A percentile compares a stretch with the other conserved stretches of the same genome.
These are phyloP conservation scores for Ametastegia equiseti DNA, from an alignment of 2,888 invertebrate species.

Conservation along the genomic window DNA sequence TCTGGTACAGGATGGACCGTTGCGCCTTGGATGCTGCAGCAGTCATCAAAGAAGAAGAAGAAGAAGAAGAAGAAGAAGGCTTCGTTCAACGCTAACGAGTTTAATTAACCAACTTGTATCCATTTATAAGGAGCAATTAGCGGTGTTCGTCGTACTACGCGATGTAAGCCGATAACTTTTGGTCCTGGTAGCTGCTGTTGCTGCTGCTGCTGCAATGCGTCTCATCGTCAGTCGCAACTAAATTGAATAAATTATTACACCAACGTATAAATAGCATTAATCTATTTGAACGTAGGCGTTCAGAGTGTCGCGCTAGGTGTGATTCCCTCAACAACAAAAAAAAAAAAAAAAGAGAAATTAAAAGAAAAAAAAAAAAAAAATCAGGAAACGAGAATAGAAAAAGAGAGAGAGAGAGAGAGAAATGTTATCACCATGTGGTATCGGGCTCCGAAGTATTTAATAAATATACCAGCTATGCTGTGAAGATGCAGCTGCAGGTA, in stretches of 20 bases:
- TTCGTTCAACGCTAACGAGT: conserved; percentile 43
- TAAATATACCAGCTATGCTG: not conserved
- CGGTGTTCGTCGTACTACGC: conserved; percentile 28
- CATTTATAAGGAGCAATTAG: conserved; percentile 44
- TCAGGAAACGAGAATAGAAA: too few species aligned
- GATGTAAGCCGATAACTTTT: conserved; percentile 16
- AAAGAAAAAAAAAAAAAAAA: too few species aligned
- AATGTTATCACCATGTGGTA: not conserved
- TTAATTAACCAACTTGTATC: conserved; percentile 46
- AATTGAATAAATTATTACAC: conserved; percentile 23
- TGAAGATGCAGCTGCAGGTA: not conserved
- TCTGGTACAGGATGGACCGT: too few species aligned
- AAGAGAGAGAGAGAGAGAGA: too few species aligned
- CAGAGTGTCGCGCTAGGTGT: conserved; percentile 22
- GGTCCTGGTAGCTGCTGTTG: not conserved
- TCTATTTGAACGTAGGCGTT: conserved; percentile 19
- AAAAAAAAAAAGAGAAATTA: too few species aligned
- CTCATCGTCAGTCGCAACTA: too few species aligned
- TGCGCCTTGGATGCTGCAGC: not conserved
- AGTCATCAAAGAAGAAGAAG: not conserved
- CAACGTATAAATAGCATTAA: conserved; percentile 12
- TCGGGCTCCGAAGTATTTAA: conserved; percentile 4
- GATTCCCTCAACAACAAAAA: not conserved
- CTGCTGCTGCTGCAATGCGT: too few species aligned
- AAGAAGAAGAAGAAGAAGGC: too few species aligned